Evolutionary conservation across 1,140 invertebrate genomes (phyloP), one percentile per base, ranked within the genome.

Genomic region (Lordiphosa collinella): DNA sequence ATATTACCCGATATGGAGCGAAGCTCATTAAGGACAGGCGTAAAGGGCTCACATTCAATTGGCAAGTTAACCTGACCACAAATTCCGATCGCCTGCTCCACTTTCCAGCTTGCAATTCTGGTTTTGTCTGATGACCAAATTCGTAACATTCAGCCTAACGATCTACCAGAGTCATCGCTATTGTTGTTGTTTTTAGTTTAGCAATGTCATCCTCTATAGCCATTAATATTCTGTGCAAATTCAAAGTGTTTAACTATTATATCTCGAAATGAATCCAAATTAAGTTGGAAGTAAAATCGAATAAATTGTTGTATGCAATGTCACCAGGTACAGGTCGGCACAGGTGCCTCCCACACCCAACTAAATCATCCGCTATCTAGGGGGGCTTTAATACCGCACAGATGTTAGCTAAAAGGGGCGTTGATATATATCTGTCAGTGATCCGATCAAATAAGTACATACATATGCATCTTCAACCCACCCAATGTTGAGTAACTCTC

Each of bases 41-140:
- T 13, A 31, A 38, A 9, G 9, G 53, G 12, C 34, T 14, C 35
- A 29, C 25, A 29, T 7, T 1, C 25, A 29, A 29, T 7, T 22
- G 12, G 32, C 13, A 36, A 36, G 9, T 13, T 14, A n/a, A 44
- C 41, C 22, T 44, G 18, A 31, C 13, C 22, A 44, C 10, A 25
- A 22, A 44, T 44, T 41, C 16, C 41, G 29, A 44, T 44, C 22
- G 16, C 13, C 29, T 44, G 41, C 18, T 65, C 62, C 51, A 50
- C 59, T 41, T 60, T 63, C 52, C 51, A 44, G 43, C 41, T 63
- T 11, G 34, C 16, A 16, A 66, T 57, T 66, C 63, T 56, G 61
- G 63, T 66, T 64, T 66, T 50, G 41, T 32, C 37, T 22, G 55
- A 66, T 66, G 63, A 66, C 63, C 63, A 66, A 66, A 66, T 64